A percentile compares a stretch with the other conserved stretches of the same genome.
Conservation (phyloP, 1,140 invertebrate genomes). For the Telenomus remus region DNA sequence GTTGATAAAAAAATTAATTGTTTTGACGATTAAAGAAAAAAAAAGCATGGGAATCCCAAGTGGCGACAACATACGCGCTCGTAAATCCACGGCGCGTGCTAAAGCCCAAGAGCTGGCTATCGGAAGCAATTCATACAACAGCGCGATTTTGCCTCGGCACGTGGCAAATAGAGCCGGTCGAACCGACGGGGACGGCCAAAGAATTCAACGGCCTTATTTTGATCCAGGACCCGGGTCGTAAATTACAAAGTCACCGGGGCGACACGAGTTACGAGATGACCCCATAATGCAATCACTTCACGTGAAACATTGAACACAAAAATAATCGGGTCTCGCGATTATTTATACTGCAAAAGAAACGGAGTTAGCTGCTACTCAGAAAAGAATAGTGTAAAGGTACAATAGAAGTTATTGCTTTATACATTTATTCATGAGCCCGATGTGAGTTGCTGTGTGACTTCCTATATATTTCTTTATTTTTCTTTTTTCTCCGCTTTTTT, state of each 20-base stretch:
- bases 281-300: conserved; percentile 17
- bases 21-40: not conserved
- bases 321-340: conserved; percentile 2
- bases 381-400: not conserved
- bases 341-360: not conserved
- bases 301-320: conserved; percentile 3
- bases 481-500: too few relatives aligned
- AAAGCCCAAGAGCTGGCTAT: conserved; percentile 51
- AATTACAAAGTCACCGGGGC: conserved; percentile 49
- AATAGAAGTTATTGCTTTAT: not conserved
- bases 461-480: too few relatives aligned
- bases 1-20: too few relatives aligned
- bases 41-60: conserved; percentile 23
- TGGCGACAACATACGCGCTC: conserved; percentile 41
- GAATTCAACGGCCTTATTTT: conserved; percentile 48
- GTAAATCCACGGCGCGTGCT: conserved; percentile 56
- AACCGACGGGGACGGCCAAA: conserved; percentile 6
- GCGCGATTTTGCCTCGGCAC: conserved; percentile 55
- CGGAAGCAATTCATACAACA: conserved; percentile 65
- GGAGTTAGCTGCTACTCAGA: too few relatives aligned
- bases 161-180: conserved; percentile 58
- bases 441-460: too few relatives aligned
- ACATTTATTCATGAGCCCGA: too few relatives aligned
- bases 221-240: conserved; percentile 35
- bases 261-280: conserved; percentile 26